Evolutionary conservation across 2,797 vertebrate genomes (phyloP).

Genomic region (Danionella dracula): DNA sequence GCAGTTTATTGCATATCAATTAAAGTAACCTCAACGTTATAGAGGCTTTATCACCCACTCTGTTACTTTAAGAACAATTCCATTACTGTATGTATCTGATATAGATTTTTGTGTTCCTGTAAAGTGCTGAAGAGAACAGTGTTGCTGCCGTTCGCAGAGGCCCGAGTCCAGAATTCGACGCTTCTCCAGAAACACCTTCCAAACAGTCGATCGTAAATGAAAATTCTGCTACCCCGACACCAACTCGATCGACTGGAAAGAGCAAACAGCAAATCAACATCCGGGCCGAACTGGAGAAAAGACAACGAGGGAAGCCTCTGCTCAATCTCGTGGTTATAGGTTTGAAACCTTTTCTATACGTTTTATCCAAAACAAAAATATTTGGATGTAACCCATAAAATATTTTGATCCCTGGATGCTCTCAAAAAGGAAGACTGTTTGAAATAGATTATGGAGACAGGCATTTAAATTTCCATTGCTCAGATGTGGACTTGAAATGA

Average conservation of each 20-base stretch:
- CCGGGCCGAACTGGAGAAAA: conserved; percentile 88
- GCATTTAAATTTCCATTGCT: too few relatives aligned
- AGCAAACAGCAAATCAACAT: conserved; percentile 82
- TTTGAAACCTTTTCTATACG: conserved; percentile 51
- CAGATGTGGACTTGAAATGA: too few relatives aligned
- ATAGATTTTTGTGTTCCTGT: not conserved
- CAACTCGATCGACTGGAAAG: conserved; percentile 77
- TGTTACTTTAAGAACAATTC: too few relatives aligned
- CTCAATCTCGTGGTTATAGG: conserved; percentile 96
- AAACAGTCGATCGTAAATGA: conserved; percentile 60
- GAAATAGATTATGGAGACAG: too few relatives aligned
- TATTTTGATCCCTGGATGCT: too few relatives aligned
- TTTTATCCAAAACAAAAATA: too few relatives aligned
- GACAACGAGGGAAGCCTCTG: conserved; percentile 91
- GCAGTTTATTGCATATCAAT: too few relatives aligned
- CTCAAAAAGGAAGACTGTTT: too few relatives aligned
- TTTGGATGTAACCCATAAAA: too few relatives aligned
- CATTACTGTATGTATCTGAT: too few relatives aligned
- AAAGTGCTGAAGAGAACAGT: conserved; percentile 78
- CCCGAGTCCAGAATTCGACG: conserved; percentile 64
- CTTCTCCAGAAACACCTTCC: conserved; percentile 58
- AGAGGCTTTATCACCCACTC: too few relatives aligned
- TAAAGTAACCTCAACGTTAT: too few relatives aligned
- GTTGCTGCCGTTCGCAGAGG: conserved; percentile 59
- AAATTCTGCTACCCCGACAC: conserved; percentile 63